Evolutionary conservation across 2,888 invertebrate species (phyloP).

Genomic region (Carterocephalus palaemon): DNA sequence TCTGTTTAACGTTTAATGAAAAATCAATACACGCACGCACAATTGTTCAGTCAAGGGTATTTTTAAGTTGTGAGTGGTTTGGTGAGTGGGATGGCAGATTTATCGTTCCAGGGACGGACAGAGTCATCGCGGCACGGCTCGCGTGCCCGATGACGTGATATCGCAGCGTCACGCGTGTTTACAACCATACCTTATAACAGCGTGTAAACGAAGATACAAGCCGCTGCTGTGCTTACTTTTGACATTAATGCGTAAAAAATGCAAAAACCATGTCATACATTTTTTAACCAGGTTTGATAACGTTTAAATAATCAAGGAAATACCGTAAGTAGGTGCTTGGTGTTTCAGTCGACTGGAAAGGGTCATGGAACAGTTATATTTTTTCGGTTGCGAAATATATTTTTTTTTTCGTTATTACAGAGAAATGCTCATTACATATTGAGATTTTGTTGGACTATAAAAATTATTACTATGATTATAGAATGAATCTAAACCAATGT

Average conservation of each 20-base stretch:
- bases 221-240: constrained; percentile 7
- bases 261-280: background rate
- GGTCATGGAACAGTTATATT: too few relatives aligned
- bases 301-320: too few relatives aligned
- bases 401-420: too few relatives aligned
- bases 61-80: constrained; percentile 32
- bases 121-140: constrained; percentile 46
- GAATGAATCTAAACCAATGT: too few relatives aligned
- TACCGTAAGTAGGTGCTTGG: too few relatives aligned
- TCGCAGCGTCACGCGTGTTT: constrained; percentile 67
- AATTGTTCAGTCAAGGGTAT: constrained; percentile 32
- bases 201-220: constrained; percentile 12
- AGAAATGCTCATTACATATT: too few relatives aligned
- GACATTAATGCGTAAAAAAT: background rate
- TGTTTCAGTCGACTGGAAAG: too few relatives aligned
- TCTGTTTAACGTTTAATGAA: constrained; percentile 9
- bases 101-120: constrained; percentile 46
- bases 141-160: constrained; percentile 69
- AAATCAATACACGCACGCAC: constrained; percentile 32
- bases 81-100: constrained; percentile 39
- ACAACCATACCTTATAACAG: constrained; percentile 15
- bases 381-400: too few relatives aligned
- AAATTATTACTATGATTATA: too few relatives aligned
- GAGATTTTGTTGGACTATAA: too few relatives aligned
- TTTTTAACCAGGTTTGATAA: too few relatives aligned